A percentile compares a stretch with the other conserved stretches of the same genome.
Conservation (phyloP, 2,888 invertebrate species). For the Cetonia aurata region DNA sequence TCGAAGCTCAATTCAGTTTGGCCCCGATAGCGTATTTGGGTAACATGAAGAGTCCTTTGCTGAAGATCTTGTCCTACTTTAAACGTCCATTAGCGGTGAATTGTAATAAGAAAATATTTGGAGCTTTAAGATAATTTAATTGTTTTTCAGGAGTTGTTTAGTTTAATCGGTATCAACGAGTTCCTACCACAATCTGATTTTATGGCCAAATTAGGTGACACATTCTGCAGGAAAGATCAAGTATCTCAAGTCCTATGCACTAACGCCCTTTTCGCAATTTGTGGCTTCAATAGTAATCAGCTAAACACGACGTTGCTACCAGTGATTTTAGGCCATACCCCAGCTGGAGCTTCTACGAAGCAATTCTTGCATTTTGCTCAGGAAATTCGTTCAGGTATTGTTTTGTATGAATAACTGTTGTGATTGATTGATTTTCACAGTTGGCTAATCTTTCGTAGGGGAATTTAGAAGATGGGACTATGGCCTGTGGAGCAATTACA, state of each 20-base stretch:
- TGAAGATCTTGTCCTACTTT: slow-evolving; percentile 32
- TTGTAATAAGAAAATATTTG: background rate
- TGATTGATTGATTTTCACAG: background rate
- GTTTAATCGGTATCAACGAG: slow-evolving; percentile 62
- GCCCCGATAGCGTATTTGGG: slow-evolving; percentile 72
- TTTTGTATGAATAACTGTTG: background rate
- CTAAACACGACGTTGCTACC: slow-evolving; percentile 56
- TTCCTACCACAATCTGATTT: slow-evolving; percentile 73
- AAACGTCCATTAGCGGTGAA: slow-evolving; percentile 18
- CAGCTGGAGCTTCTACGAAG: slow-evolving; percentile 65
- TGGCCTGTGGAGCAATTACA: slow-evolving; percentile 49
- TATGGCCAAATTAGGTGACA: slow-evolving; percentile 68
- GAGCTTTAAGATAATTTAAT: background rate
- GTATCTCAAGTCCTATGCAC: slow-evolving; percentile 67
- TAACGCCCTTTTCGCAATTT: slow-evolving; percentile 51
- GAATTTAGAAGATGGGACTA: slow-evolving; percentile 53
- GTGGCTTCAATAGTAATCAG: slow-evolving; percentile 70
- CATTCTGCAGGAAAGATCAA: slow-evolving; percentile 71
- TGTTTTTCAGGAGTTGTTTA: slow-evolving; percentile 25
- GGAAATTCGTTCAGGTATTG: slow-evolving; percentile 66
- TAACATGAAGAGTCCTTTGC: slow-evolving; percentile 58
- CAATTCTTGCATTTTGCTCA: slow-evolving; percentile 82
- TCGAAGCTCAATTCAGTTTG: slow-evolving; percentile 69
- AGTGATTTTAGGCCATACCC: slow-evolving; percentile 66
- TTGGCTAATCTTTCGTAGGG: slow-evolving; percentile 42